Percentiles rank a stretch among this genome's conserved stretches.
phyloP scores from a whole-genome alignment of 2,888 invertebrate genomes.

The Charanyca ferruginea region DNA sequence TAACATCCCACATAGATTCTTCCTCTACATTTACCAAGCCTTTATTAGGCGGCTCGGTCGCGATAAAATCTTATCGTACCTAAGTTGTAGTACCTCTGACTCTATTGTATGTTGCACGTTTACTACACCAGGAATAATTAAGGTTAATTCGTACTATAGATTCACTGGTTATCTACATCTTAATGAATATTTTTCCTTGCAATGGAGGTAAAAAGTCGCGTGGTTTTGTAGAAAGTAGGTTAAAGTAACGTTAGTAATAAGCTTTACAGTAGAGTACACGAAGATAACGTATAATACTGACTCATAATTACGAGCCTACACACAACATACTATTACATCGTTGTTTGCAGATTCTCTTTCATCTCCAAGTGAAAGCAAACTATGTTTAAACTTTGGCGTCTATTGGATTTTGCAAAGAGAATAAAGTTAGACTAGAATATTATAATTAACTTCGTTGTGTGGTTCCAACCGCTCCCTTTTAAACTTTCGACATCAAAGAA shows the following conservation, averaged over 20 bases:
- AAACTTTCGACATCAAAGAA: constrained; percentile 36
- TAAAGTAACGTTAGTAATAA: not conserved
- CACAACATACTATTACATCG: not conserved
- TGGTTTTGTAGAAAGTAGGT: not conserved
- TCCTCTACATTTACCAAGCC: constrained; percentile 35
- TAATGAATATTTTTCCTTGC: constrained; percentile 22
- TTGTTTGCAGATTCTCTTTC: not conserved
- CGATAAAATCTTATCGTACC: constrained; percentile 53
- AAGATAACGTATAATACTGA: constrained; percentile 3
- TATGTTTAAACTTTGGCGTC: constrained; percentile 21
- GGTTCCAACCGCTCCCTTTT: constrained; percentile 19
- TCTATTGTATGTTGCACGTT: constrained; percentile 30
- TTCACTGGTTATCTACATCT: constrained; percentile 37
- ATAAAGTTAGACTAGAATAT: constrained; percentile 42
- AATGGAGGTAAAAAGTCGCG: constrained; percentile 4
- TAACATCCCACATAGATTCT: constrained; percentile 52
- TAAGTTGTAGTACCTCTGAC: constrained; percentile 44
- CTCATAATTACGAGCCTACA: not conserved
- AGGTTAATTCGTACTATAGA: constrained; percentile 39
- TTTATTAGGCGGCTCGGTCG: constrained; percentile 49
- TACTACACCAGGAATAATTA: constrained; percentile 30
- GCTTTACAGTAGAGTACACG: constrained; percentile 2
- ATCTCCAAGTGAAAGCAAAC: constrained; percentile 36
- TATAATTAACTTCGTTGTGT: constrained; percentile 34
- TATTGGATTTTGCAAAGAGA: constrained; percentile 40